Conservation (phyloP, 2,113 vertebrate species). For the Calidris pygmaea region DNA sequence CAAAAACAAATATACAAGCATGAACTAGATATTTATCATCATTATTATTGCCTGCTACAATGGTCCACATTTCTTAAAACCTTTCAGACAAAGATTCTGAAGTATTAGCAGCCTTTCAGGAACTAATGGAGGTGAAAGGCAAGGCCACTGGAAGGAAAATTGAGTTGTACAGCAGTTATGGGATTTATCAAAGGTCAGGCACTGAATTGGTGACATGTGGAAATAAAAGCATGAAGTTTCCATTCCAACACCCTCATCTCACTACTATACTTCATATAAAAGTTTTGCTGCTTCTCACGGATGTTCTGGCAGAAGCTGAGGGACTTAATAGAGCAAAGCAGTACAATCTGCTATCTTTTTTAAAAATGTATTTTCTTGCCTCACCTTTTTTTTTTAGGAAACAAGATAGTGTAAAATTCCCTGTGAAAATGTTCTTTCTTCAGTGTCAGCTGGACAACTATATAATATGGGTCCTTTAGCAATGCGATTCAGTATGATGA, state of each 20-base stretch:
- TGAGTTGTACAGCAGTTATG: not conserved
- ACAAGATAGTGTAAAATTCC: not conserved
- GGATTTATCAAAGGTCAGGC: not conserved
- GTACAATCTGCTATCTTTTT: not conserved
- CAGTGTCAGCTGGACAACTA: not conserved
- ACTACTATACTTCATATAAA: not conserved
- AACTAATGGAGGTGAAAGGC: not conserved
- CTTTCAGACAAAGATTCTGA: not conserved
- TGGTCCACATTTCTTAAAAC: not conserved
- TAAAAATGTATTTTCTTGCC: not conserved
- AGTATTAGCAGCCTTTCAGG: not conserved
- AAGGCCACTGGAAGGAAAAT: constrained; percentile 10
- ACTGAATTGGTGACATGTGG: not conserved
- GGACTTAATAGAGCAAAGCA: not conserved
- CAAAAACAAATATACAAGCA: not conserved
- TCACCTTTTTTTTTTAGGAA: not conserved
- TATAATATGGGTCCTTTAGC: not conserved
- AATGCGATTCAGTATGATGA: not conserved
- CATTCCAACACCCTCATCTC: not conserved
- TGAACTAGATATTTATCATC: not conserved
- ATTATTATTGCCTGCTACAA: not conserved
- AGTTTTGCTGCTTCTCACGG: not conserved
- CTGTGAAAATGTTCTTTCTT: not conserved
- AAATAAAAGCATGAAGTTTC: constrained; percentile 9
- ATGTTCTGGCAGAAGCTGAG: not conserved